Conservation (phyloP, 2,888 invertebrate genomes). For the Germaria angustata region DNA sequence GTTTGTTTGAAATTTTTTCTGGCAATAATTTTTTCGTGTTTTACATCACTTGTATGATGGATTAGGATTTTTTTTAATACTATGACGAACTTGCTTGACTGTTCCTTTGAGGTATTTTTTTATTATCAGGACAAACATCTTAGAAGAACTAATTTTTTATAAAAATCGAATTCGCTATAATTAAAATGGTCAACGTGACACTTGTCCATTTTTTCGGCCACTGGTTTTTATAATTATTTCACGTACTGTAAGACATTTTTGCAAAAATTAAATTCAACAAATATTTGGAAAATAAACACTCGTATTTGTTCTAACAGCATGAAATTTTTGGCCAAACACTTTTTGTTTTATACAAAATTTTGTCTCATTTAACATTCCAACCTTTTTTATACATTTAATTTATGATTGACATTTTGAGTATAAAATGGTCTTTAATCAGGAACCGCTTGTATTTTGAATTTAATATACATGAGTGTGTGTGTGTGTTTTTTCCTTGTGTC, state of each 20-base stretch:
- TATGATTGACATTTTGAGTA: slow-evolving; percentile 30
- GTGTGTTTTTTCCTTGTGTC: neutral
- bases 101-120: no score
- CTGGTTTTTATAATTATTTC: neutral
- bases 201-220: no score
- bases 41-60: no score
- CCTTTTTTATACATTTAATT: slow-evolving; percentile 18
- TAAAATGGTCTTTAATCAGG: neutral
- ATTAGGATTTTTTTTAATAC: no score
- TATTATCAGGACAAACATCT: no score
- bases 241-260: neutral
- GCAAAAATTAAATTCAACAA: neutral
- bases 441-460: neutral
- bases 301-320: neutral
- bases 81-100: no score
- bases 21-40: neutral
- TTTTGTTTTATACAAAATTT: slow-evolving; percentile 1
- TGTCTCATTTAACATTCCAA: slow-evolving; percentile 1
- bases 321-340: neutral
- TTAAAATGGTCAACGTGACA: no score
- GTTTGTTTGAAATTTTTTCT: no score
- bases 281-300: neutral
- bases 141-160: no score
- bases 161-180: no score
- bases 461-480: neutral